These are phyloP conservation scores for Calcarius lapponicus DNA, from an alignment of 2,797 vertebrate species.

Conservation along the genomic window DNA sequence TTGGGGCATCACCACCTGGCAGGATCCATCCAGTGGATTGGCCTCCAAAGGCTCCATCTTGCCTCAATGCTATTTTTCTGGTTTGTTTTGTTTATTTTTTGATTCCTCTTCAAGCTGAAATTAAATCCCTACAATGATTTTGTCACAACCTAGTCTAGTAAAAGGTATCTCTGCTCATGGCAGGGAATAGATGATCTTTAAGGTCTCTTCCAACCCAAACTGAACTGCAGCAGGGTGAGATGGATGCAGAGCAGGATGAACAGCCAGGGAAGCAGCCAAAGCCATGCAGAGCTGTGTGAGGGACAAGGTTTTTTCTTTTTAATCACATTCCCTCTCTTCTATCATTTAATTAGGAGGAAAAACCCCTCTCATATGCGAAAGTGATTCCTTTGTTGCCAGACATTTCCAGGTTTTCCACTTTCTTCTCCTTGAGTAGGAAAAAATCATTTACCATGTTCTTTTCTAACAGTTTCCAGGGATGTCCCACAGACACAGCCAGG, in stretches of 20 bases:
- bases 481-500: fast-evolving
- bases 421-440: background rate
- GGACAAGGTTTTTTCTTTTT: background rate
- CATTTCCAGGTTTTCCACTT: background rate
- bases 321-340: background rate
- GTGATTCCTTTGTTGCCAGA: background rate
- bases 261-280: background rate
- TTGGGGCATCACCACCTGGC: background rate
- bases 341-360: fast-evolving
- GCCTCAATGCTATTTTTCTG: background rate
- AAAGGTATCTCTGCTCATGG: background rate
- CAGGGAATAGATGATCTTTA: background rate
- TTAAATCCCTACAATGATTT: background rate
- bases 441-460: background rate
- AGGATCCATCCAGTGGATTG: background rate
- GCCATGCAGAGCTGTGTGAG: background rate
- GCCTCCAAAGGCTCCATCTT: background rate
- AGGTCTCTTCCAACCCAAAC: background rate
- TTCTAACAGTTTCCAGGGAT: background rate
- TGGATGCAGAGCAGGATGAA: background rate
- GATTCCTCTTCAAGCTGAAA: background rate
- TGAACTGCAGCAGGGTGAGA: background rate
- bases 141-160: background rate
- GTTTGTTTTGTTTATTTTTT: background rate
- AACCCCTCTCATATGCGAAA: background rate